These are phyloP conservation scores for Probosciger aterrimus DNA, from an alignment of 2,113 vertebrate species.

Conservation along the genomic window DNA sequence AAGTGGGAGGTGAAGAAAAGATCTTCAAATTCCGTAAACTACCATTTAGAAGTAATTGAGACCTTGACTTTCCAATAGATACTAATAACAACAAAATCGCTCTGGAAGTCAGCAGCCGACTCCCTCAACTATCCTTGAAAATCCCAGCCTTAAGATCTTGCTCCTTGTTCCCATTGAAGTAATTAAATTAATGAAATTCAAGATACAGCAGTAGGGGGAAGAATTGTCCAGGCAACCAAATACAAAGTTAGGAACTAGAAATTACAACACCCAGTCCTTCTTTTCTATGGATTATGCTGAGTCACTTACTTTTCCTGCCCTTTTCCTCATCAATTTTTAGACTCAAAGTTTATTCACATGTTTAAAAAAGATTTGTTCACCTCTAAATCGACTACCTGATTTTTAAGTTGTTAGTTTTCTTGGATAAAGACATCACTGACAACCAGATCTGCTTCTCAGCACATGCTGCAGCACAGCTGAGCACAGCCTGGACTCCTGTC, in stretches of 20 bases:
- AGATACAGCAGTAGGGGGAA: not conserved
- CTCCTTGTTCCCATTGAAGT: not conserved
- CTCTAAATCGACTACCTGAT: not conserved
- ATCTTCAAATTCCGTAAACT: not conserved
- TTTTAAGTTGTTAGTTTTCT: not conserved
- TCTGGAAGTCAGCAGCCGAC: not conserved
- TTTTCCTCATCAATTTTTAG: not conserved
- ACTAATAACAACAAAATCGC: not conserved
- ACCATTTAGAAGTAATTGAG: not conserved
- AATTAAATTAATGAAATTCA: not conserved
- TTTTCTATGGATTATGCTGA: not conserved
- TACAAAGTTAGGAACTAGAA: not conserved
- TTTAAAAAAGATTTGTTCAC: not conserved
- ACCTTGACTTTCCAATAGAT: not conserved
- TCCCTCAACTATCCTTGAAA: not conserved
- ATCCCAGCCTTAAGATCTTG: not conserved
- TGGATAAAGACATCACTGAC: not conserved
- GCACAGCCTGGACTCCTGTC: not conserved
- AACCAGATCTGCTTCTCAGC: not conserved
- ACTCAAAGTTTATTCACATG: not conserved
- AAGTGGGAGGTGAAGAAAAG: not conserved
- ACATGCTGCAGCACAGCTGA: fast-evolving
- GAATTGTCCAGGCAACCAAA: not conserved
- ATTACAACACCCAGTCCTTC: not conserved
- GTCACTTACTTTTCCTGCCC: not conserved